These are phyloP conservation scores for Mungos mungo DNA, from an alignment of 2,113 vertebrate species.

Conservation along the genomic window DNA sequence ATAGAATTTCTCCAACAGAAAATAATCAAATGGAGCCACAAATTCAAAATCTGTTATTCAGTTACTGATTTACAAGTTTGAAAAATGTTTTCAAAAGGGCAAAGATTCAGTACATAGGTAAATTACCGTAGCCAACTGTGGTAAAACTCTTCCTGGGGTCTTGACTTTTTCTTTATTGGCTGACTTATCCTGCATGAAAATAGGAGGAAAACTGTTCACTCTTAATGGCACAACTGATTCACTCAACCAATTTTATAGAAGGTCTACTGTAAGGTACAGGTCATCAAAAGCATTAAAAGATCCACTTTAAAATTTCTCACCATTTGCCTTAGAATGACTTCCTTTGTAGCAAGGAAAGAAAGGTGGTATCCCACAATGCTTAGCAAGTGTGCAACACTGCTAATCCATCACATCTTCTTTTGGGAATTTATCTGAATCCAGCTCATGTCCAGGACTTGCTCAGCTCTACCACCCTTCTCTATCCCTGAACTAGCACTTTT, in stretches of 20 bases:
- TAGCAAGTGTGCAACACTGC: background rate
- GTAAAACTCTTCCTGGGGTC: conserved; percentile 66
- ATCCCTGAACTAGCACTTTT: background rate
- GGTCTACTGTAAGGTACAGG: background rate
- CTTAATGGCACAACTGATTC: background rate
- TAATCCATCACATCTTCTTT: background rate
- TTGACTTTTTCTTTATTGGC: conserved; percentile 70
- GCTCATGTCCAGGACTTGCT: background rate
- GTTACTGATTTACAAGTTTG: background rate
- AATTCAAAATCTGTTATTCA: conserved; percentile 22
- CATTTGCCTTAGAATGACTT: background rate
- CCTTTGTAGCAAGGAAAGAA: background rate
- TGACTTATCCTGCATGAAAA: conserved; percentile 54
- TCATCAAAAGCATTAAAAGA: background rate
- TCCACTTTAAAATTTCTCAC: background rate
- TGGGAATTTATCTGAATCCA: background rate
- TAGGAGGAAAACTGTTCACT: background rate
- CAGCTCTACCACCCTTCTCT: background rate
- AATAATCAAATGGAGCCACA: background rate
- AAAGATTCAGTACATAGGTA: background rate
- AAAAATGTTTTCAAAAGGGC: background rate
- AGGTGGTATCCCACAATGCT: background rate
- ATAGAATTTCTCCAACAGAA: conserved; percentile 5
- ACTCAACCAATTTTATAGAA: background rate
- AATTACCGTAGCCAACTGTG: conserved; percentile 79